phyloP scores from a whole-genome alignment of 1,140 invertebrate species.

The Sarcophaga peregrina region DNA sequence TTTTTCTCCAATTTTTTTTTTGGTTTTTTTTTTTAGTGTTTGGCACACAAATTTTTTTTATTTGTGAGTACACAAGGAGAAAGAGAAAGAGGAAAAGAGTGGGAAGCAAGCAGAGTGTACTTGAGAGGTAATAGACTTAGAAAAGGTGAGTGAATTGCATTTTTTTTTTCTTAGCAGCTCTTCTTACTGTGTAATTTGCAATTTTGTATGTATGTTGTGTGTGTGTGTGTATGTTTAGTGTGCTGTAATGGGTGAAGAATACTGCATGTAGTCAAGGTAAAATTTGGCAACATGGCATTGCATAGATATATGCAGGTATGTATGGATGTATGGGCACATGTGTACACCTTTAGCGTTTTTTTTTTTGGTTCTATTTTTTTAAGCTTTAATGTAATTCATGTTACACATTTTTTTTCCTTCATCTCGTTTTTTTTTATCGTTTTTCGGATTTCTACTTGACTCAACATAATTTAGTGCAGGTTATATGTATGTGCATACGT shows the following conservation, averaged over 20 bases:
- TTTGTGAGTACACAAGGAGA: too few species aligned
- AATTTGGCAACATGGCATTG: slow-evolving; percentile 11
- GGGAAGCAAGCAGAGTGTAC: too few species aligned
- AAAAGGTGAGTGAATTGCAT: too few species aligned
- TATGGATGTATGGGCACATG: too few species aligned
- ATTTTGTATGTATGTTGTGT: too few species aligned
- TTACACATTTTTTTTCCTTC: slow-evolving; percentile 11
- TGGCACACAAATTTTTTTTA: not conserved
- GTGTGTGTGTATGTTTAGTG: not conserved
- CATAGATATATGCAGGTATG: not conserved
- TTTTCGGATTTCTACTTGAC: not conserved
- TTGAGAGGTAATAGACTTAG: too few species aligned
- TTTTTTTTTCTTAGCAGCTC: too few species aligned
- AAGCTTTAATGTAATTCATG: slow-evolving; percentile 16
- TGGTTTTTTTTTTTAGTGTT: not conserved
- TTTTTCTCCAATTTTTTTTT: too few species aligned
- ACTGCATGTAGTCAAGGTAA: not conserved
- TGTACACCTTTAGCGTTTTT: not conserved
- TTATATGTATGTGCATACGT: not conserved
- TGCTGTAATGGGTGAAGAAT: not conserved
- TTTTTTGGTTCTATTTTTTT: not conserved
- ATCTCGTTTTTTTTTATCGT: not conserved
- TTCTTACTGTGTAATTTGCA: too few species aligned
- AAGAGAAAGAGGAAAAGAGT: not conserved
- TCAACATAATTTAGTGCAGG: slow-evolving; percentile 10